Evolutionary conservation across 2,888 invertebrate genomes (phyloP).

Genomic region (Leptopilina syphax): DNA sequence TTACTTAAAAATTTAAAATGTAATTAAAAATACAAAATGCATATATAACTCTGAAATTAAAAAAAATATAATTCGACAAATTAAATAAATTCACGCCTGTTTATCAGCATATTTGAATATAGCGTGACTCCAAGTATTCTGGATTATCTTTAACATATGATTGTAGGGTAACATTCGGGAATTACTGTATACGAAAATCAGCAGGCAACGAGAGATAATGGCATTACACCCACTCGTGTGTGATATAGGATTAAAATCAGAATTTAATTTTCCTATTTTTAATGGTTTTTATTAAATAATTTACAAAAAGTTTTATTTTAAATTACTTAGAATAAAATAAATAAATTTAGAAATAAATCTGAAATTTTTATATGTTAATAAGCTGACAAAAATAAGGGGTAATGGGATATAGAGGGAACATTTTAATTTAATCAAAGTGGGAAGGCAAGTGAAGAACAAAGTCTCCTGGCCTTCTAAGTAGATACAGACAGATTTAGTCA

Average conservation of each 20-base stretch:
- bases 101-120: background rate
- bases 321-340: no score
- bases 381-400: no score
- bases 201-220: background rate
- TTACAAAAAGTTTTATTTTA: no score
- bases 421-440: background rate
- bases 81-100: background rate
- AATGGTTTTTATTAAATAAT: no score
- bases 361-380: no score
- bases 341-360: no score
- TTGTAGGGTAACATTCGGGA: background rate
- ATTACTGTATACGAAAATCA: constrained; percentile 14
- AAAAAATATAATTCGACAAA: background rate
- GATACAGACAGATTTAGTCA: constrained; percentile 8
- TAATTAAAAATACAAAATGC: background rate
- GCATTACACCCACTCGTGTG: background rate
- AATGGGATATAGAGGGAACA: background rate
- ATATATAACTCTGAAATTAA: no score
- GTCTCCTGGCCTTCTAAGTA: background rate
- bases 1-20: background rate
- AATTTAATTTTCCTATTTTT: background rate
- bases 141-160: constrained; percentile 3
- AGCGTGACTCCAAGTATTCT: background rate
- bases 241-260: background rate
- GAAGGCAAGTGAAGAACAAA: background rate